Percentiles rank a stretch among this genome's conserved stretches.
These are phyloP conservation scores for Semicossyphus pulcher DNA, from an alignment of 2,113 vertebrate species.

Conservation along the genomic window DNA sequence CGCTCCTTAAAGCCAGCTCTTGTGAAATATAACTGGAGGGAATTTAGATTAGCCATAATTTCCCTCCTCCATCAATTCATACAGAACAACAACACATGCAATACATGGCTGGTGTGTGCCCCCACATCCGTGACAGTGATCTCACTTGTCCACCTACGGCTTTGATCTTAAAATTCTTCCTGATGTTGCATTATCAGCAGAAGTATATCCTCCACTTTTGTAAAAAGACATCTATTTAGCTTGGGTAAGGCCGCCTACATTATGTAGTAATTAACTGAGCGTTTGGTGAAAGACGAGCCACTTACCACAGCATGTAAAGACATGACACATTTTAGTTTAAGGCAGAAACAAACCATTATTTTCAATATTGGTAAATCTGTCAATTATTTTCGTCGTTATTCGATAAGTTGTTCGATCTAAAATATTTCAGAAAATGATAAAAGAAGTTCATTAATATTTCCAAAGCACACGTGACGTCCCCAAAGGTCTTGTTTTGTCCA, in stretches of 20 bases:
- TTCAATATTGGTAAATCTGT: too few species aligned
- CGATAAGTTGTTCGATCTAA: too few species aligned
- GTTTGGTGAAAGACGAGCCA: neutral
- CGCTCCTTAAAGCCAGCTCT: constrained; percentile 39
- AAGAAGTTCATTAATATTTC: neutral
- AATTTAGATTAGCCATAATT: constrained; percentile 15
- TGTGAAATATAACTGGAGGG: constrained; percentile 24
- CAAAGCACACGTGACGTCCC: neutral
- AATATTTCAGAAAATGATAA: too few species aligned
- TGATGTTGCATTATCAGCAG: neutral
- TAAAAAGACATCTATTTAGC: neutral
- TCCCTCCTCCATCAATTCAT: neutral
- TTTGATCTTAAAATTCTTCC: neutral
- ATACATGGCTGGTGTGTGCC: neutral
- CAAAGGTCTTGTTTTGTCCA: neutral
- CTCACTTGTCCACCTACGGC: neutral
- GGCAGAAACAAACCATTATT: too few species aligned
- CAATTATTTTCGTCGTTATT: too few species aligned
- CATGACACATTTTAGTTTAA: too few species aligned
- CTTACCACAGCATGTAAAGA: too few species aligned
- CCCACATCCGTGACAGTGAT: neutral
- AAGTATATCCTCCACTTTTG: neutral
- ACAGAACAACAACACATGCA: neutral
- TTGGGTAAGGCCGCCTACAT: neutral
- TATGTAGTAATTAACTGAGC: neutral